Evolutionary conservation across 2,113 vertebrate genomes (phyloP).

Genomic region (human): GRCh38 chr6:145868501-145869000

Average conservation of each 20-base stretch:
- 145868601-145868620: not conserved
- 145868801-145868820: not conserved
- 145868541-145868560: not conserved
- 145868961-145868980: no score
- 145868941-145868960: not conserved
- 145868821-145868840: not conserved
- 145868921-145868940: not conserved
- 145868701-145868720: conserved; percentile 85
- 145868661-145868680: conserved; percentile 43
- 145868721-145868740: conserved; percentile 79
- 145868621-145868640: not conserved
- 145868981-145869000: no score
- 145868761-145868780: conserved; percentile 79
- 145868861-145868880: not conserved
- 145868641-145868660: not conserved
- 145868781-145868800: not conserved
- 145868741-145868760: conserved; percentile 85
- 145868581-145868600: not conserved
- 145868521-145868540: not conserved
- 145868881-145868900: not conserved
- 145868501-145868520: not conserved
- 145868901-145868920: not conserved
- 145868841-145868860: not conserved
- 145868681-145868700: conserved; percentile 83
- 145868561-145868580: not conserved